Evolutionary conservation across 2,888 invertebrate species (phyloP).

Genomic region (Helleia helle): DNA sequence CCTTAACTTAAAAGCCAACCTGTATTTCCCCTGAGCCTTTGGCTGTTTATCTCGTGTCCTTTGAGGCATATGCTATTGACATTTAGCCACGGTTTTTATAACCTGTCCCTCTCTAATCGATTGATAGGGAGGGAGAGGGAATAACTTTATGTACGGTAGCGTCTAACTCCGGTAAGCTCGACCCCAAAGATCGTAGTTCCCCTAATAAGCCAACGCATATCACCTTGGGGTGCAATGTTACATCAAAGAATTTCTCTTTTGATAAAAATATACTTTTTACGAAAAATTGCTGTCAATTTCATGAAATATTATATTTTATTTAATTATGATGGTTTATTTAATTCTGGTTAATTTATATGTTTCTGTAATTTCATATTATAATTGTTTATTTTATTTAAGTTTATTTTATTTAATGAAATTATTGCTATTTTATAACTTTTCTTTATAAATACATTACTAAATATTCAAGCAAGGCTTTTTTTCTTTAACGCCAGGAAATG

Average conservation of each 20-base stretch:
- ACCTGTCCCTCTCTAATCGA: slow-evolving; percentile 32
- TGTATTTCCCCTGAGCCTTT: slow-evolving; percentile 57
- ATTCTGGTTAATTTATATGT: too few relatives aligned
- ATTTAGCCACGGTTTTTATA: slow-evolving; percentile 33
- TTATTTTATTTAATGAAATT: too few relatives aligned
- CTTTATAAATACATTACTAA: too few relatives aligned
- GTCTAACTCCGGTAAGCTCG: slow-evolving; percentile 43
- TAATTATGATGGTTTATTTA: neutral
- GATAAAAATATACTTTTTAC: neutral
- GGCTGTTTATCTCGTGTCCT: slow-evolving; percentile 43
- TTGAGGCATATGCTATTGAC: slow-evolving; percentile 33
- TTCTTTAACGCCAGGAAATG: too few relatives aligned
- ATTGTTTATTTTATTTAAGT: too few relatives aligned
- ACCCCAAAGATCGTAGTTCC: slow-evolving; percentile 69
- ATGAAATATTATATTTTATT: neutral
- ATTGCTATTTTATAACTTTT: too few relatives aligned
- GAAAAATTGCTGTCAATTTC: neutral
- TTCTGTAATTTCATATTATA: too few relatives aligned
- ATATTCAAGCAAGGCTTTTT: too few relatives aligned
- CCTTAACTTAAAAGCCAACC: slow-evolving; percentile 46
- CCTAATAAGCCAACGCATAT: slow-evolving; percentile 66
- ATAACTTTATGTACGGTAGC: slow-evolving; percentile 31
- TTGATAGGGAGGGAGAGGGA: slow-evolving; percentile 29
- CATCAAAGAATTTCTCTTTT: slow-evolving; percentile 30
- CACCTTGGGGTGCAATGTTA: slow-evolving; percentile 52